Evolutionary conservation across 2,888 invertebrate genomes (phyloP).

Genomic region (Bruchidius siliquastri): DNA sequence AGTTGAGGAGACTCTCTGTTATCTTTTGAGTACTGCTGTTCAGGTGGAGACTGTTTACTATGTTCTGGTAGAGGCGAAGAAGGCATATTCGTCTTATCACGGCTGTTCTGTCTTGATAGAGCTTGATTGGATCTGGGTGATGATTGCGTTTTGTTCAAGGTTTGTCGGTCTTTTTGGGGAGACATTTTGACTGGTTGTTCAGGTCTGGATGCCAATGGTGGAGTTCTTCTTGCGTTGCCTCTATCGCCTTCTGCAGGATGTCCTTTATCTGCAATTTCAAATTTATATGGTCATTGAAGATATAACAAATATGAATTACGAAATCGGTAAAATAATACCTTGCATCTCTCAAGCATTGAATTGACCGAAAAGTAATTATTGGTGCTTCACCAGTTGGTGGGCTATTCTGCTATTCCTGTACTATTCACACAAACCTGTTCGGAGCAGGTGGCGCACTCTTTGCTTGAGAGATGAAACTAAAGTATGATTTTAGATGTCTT

Average conservation of each 20-base stretch:
- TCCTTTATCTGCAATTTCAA: not conserved
- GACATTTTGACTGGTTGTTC: not conserved
- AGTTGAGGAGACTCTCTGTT: not conserved
- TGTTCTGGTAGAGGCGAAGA: not conserved
- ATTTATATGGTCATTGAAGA: not conserved
- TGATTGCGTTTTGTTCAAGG: not conserved
- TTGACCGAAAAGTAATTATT: no score
- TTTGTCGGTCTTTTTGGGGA: not conserved
- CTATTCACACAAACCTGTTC: no score
- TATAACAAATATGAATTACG: no score
- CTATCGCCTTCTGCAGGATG: not conserved
- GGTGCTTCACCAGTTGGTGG: no score
- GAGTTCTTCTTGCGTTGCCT: not conserved
- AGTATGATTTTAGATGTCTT: no score
- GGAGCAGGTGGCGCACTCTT: no score
- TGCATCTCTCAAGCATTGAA: no score
- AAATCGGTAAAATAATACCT: no score
- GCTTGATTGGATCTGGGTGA: not conserved
- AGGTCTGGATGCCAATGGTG: not conserved
- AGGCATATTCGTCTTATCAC: not conserved
- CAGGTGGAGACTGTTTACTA: not conserved
- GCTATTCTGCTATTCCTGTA: no score
- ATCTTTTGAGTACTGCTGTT: not conserved
- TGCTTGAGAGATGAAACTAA: no score
- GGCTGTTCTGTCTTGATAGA: constrained; percentile 5